Evolutionary conservation across 2,797 vertebrate genomes (phyloP), one percentile per base, ranked within the genome.

Genomic region (Sebastes jordani): DNA sequence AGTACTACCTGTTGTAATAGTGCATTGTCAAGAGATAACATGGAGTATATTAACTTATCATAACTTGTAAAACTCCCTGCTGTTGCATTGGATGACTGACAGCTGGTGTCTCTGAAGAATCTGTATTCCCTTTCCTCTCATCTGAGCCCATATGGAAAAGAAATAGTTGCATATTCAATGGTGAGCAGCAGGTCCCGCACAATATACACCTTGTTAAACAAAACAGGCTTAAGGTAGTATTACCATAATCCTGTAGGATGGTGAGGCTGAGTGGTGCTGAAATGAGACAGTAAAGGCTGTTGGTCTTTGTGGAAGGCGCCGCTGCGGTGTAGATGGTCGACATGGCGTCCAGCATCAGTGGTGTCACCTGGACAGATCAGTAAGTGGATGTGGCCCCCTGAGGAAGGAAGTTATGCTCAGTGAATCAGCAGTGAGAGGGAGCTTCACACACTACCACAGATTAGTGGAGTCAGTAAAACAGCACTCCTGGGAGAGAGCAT

Each of bases 211-310:
- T 74, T 81, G 77, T 83, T 83, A 82, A 88, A 88, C 89, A 85
- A 85, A 83, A 60, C 77, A 54, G 56, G 78, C 38, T 90, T 77
- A 86, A 73, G 32, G 65, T 62, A 16, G 82, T 66, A 81, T 92
- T 83, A 84, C 61, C 58, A 81, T 88, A 86, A 91, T 88, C 88
- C 70, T 10, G 27, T 58, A 69, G 80, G 74, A 81, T 74, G 54
- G 71, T 13, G 80, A 68, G 67, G 74, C 73, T 81, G 75, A 84
- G 72, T 27, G 72, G 66, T 84, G 76, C 14, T 4, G 59, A 76
- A 78, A 82, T 76, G 62, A 75, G 79, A 74, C 32, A 74, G n/a
- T 2, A 65, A 71, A 78, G 54, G 29, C 54, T 54, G 14, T 1
- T 52, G 55, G 56, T 58, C 16, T 61, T 71, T 76, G 52, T 67